Base-by-base conservation (phyloP, 1,140 invertebrate species). In the Paraescarpia echinospica region DNA sequence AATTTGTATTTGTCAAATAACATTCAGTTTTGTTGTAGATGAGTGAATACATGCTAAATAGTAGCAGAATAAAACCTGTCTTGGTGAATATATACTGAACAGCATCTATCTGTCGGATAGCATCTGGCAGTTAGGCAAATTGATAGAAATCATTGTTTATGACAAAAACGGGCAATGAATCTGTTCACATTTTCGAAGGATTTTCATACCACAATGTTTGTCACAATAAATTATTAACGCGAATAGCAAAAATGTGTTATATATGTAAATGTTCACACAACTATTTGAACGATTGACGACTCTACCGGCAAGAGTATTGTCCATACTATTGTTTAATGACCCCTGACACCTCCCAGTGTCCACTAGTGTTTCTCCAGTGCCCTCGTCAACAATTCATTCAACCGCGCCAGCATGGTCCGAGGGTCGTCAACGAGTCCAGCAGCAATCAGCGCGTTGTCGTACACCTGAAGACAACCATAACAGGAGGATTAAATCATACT, bases 391-490 rank as follows among this genome's bases (percentile, higher is more conserved):
- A 99, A 96, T 94, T 98, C 97, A 96, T 99, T 99, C 96, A 99
- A 97, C 59, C 98, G 97, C 18, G 97, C 97, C 14, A 99, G 96
- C 92, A 99, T 96, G 93, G 97, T 97, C 93, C 98, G 97, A 0
- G 99, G 98, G 96, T 99, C 99, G 95, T 99, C 98, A 1, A 99
- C 97, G n/a, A 99, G 96, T 18, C 99, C 99, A 90, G 99, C 99
- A 34, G 97, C 97, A 8, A 99, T 98, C 98, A 99, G 98, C 0
- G 98, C 98, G 96, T 99, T 99, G 89, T 97, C 97, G 95, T 99
- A 99, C 22, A 99, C 95, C 97, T 98, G 94, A 93, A 97, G 95
- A 94, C 92, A 91, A 35, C 92, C 92, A 35, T 92, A 91, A 35
- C 91, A 90, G n/a, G 92, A 92, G 48, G 8, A 51, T 51, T 51